These are phyloP conservation scores for Stictonetta naevosa DNA, from an alignment of 2,113 vertebrate species.

Conservation along the genomic window DNA sequence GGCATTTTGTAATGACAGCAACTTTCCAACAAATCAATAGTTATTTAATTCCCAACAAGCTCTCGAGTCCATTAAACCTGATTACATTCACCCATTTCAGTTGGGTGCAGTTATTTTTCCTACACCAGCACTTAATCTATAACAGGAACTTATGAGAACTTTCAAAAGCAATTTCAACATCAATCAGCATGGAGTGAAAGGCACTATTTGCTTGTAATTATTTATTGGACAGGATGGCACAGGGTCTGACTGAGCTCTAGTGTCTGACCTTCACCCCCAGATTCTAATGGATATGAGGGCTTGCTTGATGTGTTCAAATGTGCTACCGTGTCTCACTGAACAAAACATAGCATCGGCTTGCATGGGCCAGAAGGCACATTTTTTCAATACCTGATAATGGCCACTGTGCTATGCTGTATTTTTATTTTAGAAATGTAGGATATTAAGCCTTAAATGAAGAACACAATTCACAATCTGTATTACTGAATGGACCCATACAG, in stretches of 20 bases:
- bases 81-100: slow-evolving; percentile 94
- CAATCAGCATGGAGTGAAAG: slow-evolving; percentile 88
- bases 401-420: background rate
- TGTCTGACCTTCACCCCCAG: slow-evolving; percentile 71
- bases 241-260: slow-evolving; percentile 68
- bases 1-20: slow-evolving; percentile 94
- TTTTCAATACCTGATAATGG: background rate
- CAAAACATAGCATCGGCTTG: background rate
- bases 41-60: slow-evolving; percentile 96
- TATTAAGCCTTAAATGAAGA: background rate
- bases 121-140: slow-evolving; percentile 91
- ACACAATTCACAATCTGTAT: background rate
- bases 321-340: background rate
- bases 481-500: background rate
- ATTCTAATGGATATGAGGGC: slow-evolving; percentile 46
- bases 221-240: slow-evolving; percentile 82
- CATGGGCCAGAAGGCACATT: background rate
- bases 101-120: slow-evolving; percentile 90
- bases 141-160: slow-evolving; percentile 93
- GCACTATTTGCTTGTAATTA: slow-evolving; percentile 86
- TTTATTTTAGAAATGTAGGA: background rate
- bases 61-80: slow-evolving; percentile 94
- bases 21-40: slow-evolving; percentile 94
- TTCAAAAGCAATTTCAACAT: slow-evolving; percentile 92
- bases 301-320: background rate